phyloP scores from a whole-genome alignment of 2,113 vertebrate genomes.

The Columbina picui region DNA sequence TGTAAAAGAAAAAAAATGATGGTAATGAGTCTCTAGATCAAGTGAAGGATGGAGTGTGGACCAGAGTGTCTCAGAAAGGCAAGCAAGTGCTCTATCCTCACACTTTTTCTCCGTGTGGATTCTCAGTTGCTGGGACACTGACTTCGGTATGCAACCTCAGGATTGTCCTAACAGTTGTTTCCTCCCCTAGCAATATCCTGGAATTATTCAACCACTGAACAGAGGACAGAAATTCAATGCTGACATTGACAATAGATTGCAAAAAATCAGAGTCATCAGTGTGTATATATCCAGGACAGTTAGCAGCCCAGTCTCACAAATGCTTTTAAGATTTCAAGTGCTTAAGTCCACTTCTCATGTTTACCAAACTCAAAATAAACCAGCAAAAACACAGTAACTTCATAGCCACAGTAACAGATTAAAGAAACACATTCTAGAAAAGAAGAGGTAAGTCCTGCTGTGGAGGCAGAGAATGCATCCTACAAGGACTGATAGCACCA shows the following conservation, averaged over 20 bases:
- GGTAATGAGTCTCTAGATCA: neutral
- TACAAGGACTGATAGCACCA: neutral
- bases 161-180: neutral
- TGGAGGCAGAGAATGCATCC: neutral
- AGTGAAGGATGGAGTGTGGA: neutral
- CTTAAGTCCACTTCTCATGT: neutral
- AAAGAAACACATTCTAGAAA: neutral
- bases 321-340: neutral
- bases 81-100: neutral
- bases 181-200: neutral
- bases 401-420: neutral
- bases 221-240: neutral
- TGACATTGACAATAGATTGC: neutral
- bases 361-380: neutral
- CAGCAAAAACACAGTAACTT: neutral
- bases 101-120: neutral
- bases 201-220: neutral
- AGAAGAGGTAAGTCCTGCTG: neutral
- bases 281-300: neutral
- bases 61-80: neutral
- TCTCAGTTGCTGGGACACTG: neutral
- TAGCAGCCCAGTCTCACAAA: neutral
- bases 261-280: neutral
- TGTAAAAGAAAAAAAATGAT: neutral
- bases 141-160: neutral